phyloP scores from a whole-genome alignment of 2,888 invertebrate species.

The Ormyrus pomaceus region DNA sequence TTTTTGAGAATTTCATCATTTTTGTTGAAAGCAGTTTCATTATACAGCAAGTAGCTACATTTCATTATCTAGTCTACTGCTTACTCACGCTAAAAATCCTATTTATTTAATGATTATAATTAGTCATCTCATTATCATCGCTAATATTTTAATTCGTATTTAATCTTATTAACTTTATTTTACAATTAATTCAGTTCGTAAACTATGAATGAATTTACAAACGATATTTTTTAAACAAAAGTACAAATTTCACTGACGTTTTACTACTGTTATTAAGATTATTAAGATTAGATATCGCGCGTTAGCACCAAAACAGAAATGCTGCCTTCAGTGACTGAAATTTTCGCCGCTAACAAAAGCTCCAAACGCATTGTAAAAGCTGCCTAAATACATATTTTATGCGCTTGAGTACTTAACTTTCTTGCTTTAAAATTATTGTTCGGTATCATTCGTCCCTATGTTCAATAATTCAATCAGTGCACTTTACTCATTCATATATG shows the following conservation, averaged over 20 bases:
- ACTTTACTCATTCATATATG: neutral
- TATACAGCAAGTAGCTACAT: constrained; percentile 12
- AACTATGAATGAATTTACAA: too few species aligned
- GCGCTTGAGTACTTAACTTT: constrained; percentile 34
- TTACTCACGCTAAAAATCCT: neutral
- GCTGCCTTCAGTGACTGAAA: constrained; percentile 61
- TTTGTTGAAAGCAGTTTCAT: too few species aligned
- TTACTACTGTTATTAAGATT: neutral
- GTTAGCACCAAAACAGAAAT: constrained; percentile 58
- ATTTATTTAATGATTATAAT: neutral
- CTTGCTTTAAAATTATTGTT: constrained; percentile 29
- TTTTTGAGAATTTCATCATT: too few species aligned
- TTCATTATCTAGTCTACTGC: neutral
- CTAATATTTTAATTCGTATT: neutral
- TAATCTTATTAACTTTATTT: neutral
- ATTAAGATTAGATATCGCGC: constrained; percentile 35
- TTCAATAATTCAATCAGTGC: too few species aligned
- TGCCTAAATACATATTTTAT: neutral
- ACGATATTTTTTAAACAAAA: too few species aligned
- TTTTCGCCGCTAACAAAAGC: constrained; percentile 42
- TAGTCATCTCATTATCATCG: neutral
- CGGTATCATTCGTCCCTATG: constrained; percentile 15
- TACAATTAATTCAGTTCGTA: too few species aligned
- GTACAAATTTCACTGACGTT: neutral
- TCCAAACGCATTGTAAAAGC: constrained; percentile 24